phyloP scores from a whole-genome alignment of 2,888 invertebrate genomes.

The Dryomyza anilis region DNA sequence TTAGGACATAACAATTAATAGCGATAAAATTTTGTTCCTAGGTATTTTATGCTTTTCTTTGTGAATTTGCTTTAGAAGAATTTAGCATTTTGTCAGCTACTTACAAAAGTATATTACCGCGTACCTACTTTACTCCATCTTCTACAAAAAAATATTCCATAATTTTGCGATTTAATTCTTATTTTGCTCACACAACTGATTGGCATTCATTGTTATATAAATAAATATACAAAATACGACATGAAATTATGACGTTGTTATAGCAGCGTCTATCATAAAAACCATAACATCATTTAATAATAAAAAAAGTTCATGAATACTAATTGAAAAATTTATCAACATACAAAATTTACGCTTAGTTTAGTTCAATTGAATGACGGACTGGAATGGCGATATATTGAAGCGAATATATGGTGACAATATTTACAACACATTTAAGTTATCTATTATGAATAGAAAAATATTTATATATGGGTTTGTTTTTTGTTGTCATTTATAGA shows the following conservation, averaged over 20 bases:
- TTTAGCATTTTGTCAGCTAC: too few species aligned
- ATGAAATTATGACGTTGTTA: constrained; percentile 7
- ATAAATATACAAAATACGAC: neutral
- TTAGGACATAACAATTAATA: too few species aligned
- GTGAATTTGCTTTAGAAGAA: neutral
- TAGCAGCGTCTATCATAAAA: neutral
- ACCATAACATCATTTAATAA: constrained; percentile 7
- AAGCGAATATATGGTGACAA: neutral
- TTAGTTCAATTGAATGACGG: constrained; percentile 14
- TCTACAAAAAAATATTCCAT: constrained; percentile 17
- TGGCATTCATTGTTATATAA: neutral
- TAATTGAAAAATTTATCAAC: constrained; percentile 19
- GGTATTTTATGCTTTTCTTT: neutral
- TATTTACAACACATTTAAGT: too few species aligned
- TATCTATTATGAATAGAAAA: too few species aligned
- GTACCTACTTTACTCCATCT: too few species aligned
- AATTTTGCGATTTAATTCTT: neutral
- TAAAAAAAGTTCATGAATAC: constrained; percentile 23
- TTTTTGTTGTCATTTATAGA: neutral
- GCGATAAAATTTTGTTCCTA: neutral
- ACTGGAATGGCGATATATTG: neutral
- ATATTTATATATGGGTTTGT: too few species aligned
- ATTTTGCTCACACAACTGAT: neutral
- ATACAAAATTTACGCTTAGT: neutral
- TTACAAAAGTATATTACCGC: too few species aligned